Percentiles rank a stretch among this genome's conserved stretches.
phyloP scores from a whole-genome alignment of 2,888 invertebrate genomes.

The Thalpophila matura region DNA sequence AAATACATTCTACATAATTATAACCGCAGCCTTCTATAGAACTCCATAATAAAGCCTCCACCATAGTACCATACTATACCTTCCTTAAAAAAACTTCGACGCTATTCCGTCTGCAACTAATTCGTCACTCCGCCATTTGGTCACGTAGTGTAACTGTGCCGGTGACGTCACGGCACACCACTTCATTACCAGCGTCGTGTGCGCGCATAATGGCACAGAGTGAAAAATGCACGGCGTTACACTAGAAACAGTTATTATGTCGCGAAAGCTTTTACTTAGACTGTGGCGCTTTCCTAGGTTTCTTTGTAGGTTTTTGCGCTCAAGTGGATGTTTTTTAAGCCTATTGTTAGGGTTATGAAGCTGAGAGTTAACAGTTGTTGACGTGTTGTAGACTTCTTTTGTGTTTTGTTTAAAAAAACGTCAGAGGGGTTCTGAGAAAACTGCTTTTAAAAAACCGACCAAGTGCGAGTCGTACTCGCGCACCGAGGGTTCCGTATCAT shows the following conservation, averaged over 20 bases:
- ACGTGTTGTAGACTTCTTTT: background rate
- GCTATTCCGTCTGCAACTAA: slow-evolving; percentile 43
- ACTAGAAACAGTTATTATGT: slow-evolving; percentile 47
- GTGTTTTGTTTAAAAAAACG: background rate
- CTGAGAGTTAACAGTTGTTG: slow-evolving; percentile 12
- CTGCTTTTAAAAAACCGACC: no score
- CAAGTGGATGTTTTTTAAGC: slow-evolving; percentile 36
- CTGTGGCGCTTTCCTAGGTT: slow-evolving; percentile 38
- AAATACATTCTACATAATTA: no score
- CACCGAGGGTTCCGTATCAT: no score
- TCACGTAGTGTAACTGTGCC: slow-evolving; percentile 58
- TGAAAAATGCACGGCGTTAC: slow-evolving; percentile 61
- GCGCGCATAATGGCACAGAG: slow-evolving; percentile 60
- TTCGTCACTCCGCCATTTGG: slow-evolving; percentile 56
- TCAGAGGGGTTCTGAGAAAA: background rate
- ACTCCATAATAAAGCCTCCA: no score
- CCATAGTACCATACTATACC: background rate
- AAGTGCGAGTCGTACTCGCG: no score
- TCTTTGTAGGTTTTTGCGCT: slow-evolving; percentile 35
- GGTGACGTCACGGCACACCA: slow-evolving; percentile 59
- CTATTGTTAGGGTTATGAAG: slow-evolving; percentile 23
- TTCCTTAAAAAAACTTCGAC: slow-evolving; percentile 2
- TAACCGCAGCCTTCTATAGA: no score
- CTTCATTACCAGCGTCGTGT: slow-evolving; percentile 63
- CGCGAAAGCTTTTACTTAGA: slow-evolving; percentile 55